phyloP scores from a whole-genome alignment of 2,888 invertebrate genomes.

The Sminthurides aquaticus region DNA sequence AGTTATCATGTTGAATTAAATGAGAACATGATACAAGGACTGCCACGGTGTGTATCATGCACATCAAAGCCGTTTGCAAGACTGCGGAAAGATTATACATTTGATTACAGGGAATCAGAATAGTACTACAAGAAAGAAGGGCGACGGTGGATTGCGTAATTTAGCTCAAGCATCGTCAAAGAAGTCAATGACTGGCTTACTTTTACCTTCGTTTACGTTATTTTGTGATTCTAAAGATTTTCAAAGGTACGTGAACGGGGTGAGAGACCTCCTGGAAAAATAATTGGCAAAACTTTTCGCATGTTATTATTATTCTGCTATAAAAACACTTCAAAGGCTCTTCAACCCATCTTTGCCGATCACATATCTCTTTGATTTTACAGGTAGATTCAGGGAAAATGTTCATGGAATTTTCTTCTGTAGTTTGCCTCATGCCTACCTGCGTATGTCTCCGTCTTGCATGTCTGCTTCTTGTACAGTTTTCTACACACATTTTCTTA shows the following conservation, averaged over 20 bases:
- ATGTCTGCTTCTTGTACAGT: too few relatives aligned
- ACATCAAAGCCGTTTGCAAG: too few relatives aligned
- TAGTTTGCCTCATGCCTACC: not conserved
- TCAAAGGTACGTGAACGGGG: not conserved
- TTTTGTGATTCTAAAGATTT: too few relatives aligned
- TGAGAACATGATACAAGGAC: not conserved
- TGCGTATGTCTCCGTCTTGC: too few relatives aligned
- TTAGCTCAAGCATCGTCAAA: too few relatives aligned
- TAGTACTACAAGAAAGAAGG: too few relatives aligned
- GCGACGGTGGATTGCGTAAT: not conserved
- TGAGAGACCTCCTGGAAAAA: not conserved
- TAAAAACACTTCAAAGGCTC: not conserved
- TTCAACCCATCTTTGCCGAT: not conserved
- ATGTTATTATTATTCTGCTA: not conserved
- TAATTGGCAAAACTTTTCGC: not conserved
- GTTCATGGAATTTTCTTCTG: not conserved
- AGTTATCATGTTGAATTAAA: not conserved
- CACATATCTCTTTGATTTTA: too few relatives aligned
- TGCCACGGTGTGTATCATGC: not conserved
- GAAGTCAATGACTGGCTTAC: not conserved
- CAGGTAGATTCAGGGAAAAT: too few relatives aligned
- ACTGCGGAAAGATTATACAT: too few relatives aligned
- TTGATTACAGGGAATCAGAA: too few relatives aligned
- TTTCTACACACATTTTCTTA: too few relatives aligned
- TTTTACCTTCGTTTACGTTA: not conserved